Conservation (phyloP, 1,140 invertebrate genomes). For the Mizuhopecten yessoensis region DNA sequence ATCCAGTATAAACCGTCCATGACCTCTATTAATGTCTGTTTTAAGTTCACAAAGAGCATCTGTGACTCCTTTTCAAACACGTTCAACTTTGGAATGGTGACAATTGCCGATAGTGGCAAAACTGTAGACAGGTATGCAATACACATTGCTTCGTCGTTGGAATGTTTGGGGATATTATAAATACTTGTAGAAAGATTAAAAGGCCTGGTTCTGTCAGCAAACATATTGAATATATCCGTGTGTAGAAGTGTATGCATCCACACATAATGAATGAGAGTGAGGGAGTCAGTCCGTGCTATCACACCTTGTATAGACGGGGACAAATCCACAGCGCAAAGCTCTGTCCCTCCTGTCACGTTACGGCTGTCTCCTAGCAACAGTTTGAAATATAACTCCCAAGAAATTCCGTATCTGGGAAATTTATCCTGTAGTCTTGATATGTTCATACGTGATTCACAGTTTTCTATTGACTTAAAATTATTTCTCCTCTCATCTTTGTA, state of each 20-base stretch:
- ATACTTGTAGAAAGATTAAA: conserved; percentile 56
- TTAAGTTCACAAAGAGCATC: conserved; percentile 44
- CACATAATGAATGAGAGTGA: conserved; percentile 52
- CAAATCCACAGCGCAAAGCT: conserved; percentile 55
- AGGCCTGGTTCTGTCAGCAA: conserved; percentile 40
- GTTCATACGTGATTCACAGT: conserved; percentile 51
- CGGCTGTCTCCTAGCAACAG: conserved; percentile 46
- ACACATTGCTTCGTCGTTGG: conserved; percentile 43
- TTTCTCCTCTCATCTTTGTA: conserved; percentile 44
- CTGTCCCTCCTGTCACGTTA: conserved; percentile 50
- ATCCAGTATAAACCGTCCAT: conserved; percentile 61
- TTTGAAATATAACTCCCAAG: conserved; percentile 55
- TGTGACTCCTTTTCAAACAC: conserved; percentile 36
- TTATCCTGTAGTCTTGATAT: conserved; percentile 43
- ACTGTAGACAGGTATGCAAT: conserved; percentile 45
- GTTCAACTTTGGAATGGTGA: conserved; percentile 40
- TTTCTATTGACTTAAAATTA: conserved; percentile 46
- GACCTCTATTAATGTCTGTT: conserved; percentile 50
- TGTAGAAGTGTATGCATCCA: conserved; percentile 57
- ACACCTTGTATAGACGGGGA: conserved; percentile 49
- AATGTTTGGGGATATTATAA: conserved; percentile 44
- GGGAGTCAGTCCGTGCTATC: conserved; percentile 45
- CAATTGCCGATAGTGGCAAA: conserved; percentile 56
- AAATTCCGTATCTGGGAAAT: conserved; percentile 52
- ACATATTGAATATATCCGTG: conserved; percentile 49